Percentiles rank a stretch among this genome's conserved stretches.
Conservation (phyloP, 2,113 vertebrate genomes). For the Tichodroma muraria region DNA sequence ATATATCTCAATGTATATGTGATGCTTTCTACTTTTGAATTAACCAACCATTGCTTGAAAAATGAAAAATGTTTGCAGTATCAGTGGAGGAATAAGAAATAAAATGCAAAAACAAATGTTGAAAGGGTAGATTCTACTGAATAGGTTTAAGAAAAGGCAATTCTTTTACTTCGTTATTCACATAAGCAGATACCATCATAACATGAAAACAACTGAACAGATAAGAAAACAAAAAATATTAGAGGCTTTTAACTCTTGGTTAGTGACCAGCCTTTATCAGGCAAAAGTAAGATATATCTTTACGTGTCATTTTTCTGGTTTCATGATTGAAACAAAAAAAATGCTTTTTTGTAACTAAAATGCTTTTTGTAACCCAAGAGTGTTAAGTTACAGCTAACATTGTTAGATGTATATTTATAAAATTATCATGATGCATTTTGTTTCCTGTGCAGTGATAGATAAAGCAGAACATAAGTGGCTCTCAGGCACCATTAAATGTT, state of each 20-base stretch:
- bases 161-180: not conserved
- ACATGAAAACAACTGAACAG: not conserved
- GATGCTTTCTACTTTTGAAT: not conserved
- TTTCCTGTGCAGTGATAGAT: not conserved
- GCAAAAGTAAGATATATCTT: not conserved
- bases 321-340: not conserved
- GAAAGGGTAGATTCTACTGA: not conserved
- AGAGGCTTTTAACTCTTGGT: not conserved
- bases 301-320: not conserved
- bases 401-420: not conserved
- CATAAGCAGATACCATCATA: not conserved
- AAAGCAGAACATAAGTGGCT: not conserved
- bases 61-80: not conserved
- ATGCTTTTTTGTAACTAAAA: too few species aligned
- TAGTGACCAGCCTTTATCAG: not conserved
- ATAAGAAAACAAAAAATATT: not conserved
- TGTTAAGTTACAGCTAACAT: not conserved
- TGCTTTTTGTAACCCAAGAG: not conserved
- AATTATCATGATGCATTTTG: not conserved
- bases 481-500: not conserved
- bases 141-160: not conserved
- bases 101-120: not conserved
- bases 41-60: not conserved
- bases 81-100: not conserved
- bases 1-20: not conserved